Base-by-base conservation (phyloP, 2,797 vertebrate species). In the Sebastes kiyomatsui region DNA sequence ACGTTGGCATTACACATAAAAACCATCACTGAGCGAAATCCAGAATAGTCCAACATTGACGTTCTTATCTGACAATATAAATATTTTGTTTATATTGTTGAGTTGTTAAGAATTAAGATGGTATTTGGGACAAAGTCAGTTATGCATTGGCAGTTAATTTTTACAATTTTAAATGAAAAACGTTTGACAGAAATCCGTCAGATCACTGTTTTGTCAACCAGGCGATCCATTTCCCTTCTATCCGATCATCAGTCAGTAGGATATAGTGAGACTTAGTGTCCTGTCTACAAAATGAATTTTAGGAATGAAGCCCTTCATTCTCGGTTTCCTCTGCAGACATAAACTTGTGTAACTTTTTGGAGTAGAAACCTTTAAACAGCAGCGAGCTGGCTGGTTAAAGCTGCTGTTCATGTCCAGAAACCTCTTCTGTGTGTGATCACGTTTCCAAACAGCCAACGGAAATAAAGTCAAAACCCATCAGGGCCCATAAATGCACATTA, bases 401-500 rank as follows among this genome's bases (percentile, higher is more conserved):
- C n/a, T 56, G 22, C 42, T 79, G 23, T 35, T 33, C 42, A 12
- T 35, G 52, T 60, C 18, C 62, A 58, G 32, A 70, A 71, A 58
- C 13, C 60, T 62, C 38, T 16, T 2, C 65, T 35, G 74, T 1
- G 66, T 73, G 75, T 22, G 32, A 75, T 81, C 72, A 52, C 20
- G 42, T 7, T 18, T 46, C 16, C 42, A 46, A 46, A 18, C 42
- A 46, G 42, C 16, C 42, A 46, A 46, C 42, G 14, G 42, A 46
- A 46, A 46, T 20, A n/a, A 49, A 20, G 2, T 82, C 42, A 58
- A 75, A 75, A 77, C 69, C 75, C 80, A 52, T 79, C 20, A 75
- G 70, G 70, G 70, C 73, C 59, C 70, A 87, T 80, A 87, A 86
- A 83, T 91, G 88, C 79, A 87, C 77, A 68, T 80, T 94, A 87